Percentiles rank a stretch among this genome's conserved stretches.
These are phyloP conservation scores for Leucophenga varia DNA, from an alignment of 1,140 invertebrate species.

Conservation along the genomic window DNA sequence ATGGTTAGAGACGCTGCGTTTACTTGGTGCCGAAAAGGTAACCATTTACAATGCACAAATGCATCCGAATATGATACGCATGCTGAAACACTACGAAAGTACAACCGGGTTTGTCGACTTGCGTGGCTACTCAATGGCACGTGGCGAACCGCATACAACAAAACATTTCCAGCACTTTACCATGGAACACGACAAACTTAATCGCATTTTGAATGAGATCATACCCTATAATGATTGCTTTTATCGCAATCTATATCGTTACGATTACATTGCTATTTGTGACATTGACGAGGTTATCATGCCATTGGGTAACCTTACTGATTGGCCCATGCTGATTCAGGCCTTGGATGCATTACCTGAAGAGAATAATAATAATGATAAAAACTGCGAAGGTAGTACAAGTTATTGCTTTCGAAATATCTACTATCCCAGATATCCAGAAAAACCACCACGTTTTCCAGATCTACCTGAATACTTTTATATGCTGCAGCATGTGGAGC, in stretches of 20 bases:
- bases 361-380: not conserved
- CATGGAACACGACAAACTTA: slow-evolving; percentile 56
- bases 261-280: slow-evolving; percentile 72
- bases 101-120: slow-evolving; percentile 57
- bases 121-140: slow-evolving; percentile 71
- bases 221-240: slow-evolving; percentile 84
- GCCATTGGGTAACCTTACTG: slow-evolving; percentile 55
- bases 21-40: slow-evolving; percentile 86
- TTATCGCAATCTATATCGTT: slow-evolving; percentile 76
- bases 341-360: not conserved
- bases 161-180: slow-evolving; percentile 71
- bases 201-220: slow-evolving; percentile 73
- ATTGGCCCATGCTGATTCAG: slow-evolving; percentile 51
- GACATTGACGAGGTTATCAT: slow-evolving; percentile 82
- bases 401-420: slow-evolving; percentile 31
- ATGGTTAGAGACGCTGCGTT: slow-evolving; percentile 86
- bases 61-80: slow-evolving; percentile 86
- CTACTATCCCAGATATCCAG: slow-evolving; percentile 36
- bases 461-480: slow-evolving; percentile 25
- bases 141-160: slow-evolving; percentile 71
- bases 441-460: slow-evolving; percentile 17
- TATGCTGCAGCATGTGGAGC: slow-evolving; percentile 37
- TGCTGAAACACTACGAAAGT: slow-evolving; percentile 60
- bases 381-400: slow-evolving; percentile 17
- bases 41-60: slow-evolving; percentile 89